These are phyloP conservation scores for Nannoperca obscura DNA, from an alignment of 2,797 vertebrate species.

Conservation along the genomic window DNA sequence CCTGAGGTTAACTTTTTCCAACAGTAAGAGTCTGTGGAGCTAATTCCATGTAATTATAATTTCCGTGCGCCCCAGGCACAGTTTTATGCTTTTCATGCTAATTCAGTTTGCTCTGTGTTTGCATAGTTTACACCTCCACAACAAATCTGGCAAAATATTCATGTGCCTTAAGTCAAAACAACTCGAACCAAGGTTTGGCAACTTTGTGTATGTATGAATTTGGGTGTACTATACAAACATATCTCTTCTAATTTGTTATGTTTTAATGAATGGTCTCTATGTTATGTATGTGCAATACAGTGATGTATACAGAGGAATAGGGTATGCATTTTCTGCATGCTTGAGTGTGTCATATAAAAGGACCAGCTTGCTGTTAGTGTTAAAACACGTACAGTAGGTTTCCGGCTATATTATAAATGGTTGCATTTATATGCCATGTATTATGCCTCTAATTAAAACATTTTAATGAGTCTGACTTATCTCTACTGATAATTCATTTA, in stretches of 20 bases:
- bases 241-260: background rate
- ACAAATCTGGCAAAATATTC: conserved; percentile 50
- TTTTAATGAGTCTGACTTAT: conserved; percentile 8
- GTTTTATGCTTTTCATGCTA: conserved; percentile 61
- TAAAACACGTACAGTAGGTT: background rate
- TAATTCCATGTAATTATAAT: conserved; percentile 66
- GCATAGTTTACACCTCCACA: conserved; percentile 56
- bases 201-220: conserved; percentile 14
- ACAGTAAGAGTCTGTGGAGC: conserved; percentile 30
- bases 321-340: background rate
- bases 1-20: conserved; percentile 26
- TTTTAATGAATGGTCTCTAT: background rate
- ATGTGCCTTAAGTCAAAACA: conserved; percentile 53
- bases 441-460: background rate
- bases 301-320: background rate
- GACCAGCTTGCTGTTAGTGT: background rate
- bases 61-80: conserved; percentile 34
- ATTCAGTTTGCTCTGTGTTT: conserved; percentile 65
- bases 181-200: conserved; percentile 35
- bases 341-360: background rate
- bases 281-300: background rate
- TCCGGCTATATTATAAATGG: background rate
- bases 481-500: conserved; percentile 10
- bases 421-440: background rate
- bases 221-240: background rate